These are phyloP conservation scores for Hipparchia semele DNA, from an alignment of 2,888 invertebrate species.

Conservation along the genomic window DNA sequence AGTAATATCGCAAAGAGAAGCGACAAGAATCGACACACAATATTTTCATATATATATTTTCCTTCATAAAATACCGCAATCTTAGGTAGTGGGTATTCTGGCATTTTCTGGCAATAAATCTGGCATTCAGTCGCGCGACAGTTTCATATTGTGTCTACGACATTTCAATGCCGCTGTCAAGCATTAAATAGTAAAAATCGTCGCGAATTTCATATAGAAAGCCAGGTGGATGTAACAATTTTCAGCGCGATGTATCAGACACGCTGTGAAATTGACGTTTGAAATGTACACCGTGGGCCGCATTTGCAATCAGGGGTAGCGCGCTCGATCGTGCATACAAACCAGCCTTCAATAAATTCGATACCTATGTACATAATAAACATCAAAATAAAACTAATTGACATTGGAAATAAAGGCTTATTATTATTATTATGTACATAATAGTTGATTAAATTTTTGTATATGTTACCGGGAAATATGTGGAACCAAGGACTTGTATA, in stretches of 20 bases:
- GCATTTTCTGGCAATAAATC: background rate
- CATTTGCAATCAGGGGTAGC: constrained; percentile 13
- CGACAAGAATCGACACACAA: no score
- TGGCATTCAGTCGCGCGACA: background rate
- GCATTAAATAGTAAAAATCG: constrained; percentile 9
- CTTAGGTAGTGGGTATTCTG: no score
- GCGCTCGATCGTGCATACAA: constrained; percentile 16
- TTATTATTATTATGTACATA: no score
- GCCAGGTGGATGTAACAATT: constrained; percentile 18
- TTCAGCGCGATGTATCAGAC: constrained; percentile 21
- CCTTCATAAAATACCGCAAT: no score
- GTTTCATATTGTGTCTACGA: background rate
- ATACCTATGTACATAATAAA: background rate
- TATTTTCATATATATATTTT: no score
- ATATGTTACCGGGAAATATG: no score
- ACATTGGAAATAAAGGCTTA: no score
- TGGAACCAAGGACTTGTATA: no score
- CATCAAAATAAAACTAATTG: no score
- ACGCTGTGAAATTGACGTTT: constrained; percentile 23
- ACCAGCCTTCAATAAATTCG: constrained; percentile 6
- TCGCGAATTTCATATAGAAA: constrained; percentile 18
- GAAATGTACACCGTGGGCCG: constrained; percentile 14
- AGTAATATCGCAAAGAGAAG: no score
- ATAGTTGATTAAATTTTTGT: background rate
- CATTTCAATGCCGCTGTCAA: constrained; percentile 2